A percentile compares a stretch with the other conserved stretches of the same genome.
Evolutionary conservation across 2,888 invertebrate species (phyloP).

Genomic region (Ochropleura leucogaster): DNA sequence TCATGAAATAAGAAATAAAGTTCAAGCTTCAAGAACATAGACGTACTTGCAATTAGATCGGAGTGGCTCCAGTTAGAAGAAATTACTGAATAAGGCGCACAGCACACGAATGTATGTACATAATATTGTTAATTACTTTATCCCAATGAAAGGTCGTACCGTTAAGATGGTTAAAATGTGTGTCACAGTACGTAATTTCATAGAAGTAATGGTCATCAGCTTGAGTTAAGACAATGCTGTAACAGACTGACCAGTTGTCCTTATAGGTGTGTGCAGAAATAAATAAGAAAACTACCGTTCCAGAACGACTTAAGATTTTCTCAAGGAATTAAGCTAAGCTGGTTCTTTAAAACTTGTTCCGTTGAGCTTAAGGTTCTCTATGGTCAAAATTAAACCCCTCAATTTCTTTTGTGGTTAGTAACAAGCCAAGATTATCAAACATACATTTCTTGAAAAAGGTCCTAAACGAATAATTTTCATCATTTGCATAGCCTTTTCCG

Average conservation of each 20-base stretch:
- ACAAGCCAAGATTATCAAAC: too few relatives aligned
- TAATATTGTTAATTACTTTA: neutral
- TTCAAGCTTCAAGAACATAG: neutral
- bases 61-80: slow-evolving; percentile 4
- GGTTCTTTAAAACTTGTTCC: slow-evolving; percentile 1
- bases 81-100: slow-evolving; percentile 13
- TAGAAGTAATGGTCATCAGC: neutral
- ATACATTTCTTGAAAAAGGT: too few relatives aligned
- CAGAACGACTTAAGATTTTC: slow-evolving; percentile 11
- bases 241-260: neutral
- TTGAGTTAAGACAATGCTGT: neutral
- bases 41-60: slow-evolving; percentile 14
- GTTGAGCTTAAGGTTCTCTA: neutral
- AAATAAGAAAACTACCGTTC: slow-evolving; percentile 7
- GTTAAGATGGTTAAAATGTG: neutral
- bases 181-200: neutral
- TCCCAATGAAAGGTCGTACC: neutral
- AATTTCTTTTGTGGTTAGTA: slow-evolving; percentile 14
- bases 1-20: neutral
- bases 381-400: neutral
- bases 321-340: slow-evolving; percentile 17
- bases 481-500: too few relatives aligned
- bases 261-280: neutral
- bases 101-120: neutral
- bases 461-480: too few relatives aligned